These are phyloP conservation scores for Clarias magur DNA, from an alignment of 2,113 vertebrate genomes.

Conservation along the genomic window DNA sequence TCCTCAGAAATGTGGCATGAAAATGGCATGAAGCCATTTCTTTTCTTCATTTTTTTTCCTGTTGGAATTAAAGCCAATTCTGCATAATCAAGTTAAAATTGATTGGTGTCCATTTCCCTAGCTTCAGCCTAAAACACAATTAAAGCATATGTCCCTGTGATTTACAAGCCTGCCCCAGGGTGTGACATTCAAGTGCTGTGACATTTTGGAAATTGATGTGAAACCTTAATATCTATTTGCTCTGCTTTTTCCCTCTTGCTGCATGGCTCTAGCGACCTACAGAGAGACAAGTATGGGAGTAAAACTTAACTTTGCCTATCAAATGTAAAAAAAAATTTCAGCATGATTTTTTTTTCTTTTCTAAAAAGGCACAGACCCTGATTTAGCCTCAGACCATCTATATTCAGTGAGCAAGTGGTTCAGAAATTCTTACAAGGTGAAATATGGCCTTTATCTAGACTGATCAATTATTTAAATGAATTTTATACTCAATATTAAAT, in stretches of 20 bases:
- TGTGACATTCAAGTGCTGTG: constrained; percentile 43
- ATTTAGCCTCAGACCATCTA: constrained; percentile 90
- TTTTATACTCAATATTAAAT: neutral
- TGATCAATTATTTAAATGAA: neutral
- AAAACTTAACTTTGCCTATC: constrained; percentile 99
- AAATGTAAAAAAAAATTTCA: constrained; percentile 96
- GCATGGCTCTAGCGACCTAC: constrained; percentile 99
- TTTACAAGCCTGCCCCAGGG: constrained; percentile 23
- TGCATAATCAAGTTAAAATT: constrained; percentile 34
- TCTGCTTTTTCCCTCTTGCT: constrained; percentile 85
- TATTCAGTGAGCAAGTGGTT: constrained; percentile 97
- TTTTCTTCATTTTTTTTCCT: neutral
- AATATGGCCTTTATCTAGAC: neutral
- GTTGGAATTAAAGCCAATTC: neutral
- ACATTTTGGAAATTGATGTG: constrained; percentile 81
- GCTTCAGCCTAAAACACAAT: constrained; percentile 20
- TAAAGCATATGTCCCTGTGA: constrained; percentile 19
- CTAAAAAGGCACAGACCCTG: constrained; percentile 88
- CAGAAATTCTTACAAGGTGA: constrained; percentile 80
- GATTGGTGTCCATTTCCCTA: constrained; percentile 23
- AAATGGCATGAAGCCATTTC: neutral
- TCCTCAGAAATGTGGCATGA: neutral
- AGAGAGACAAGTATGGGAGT: constrained; percentile 99
- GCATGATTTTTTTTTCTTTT: constrained; percentile 88
- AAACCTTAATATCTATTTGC: constrained; percentile 73